Base-by-base conservation (phyloP, 2,888 invertebrate genomes). In the Drosophila tripunctata region DNA sequence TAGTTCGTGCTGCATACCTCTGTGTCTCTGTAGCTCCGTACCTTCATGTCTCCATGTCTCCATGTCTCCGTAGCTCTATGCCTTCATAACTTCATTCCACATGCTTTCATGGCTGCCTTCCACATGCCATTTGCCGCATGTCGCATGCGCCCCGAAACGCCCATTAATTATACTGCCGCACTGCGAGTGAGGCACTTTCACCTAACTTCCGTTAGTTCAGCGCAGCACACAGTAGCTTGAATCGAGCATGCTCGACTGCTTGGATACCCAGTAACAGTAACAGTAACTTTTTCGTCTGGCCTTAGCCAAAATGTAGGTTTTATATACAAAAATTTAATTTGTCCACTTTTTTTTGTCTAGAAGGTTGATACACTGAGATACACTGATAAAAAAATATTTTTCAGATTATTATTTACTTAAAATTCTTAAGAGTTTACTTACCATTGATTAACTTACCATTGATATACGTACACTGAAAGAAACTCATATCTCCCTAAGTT, bases 81-180 rank as follows among this genome's bases (percentile, higher is more conserved):
- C 4, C 22, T 22, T n/a, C n/a, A n/a, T n/a, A n/a, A n/a, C 24
- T 10, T 27, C n/a, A n/a, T 27, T 27, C 27, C 8, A 27, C 27
- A 10, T 27, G 27, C 27, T 27, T 27, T 27, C n/a, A n/a, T 27
- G 8, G 10, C 24, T 8, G 24, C 10, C 10, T 10, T 1, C 15
- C 15, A 1, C 19, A 12, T 48, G 60, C 14, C 35, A 30, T 31
- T 36, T 54, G 58, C 60, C 45, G 21, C 62, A 63, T 61, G 72
- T 69, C 61, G 55, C 61, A 71, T 69, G 65, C 75, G 71, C 83
- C 68, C 85, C 79, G 84, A 72, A 67, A 80, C 65, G 75, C 65
- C 85, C 80, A 80, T 80, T 80, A 80, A 80, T 80, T 80, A 80
- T 84, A 84, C 82, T 80, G 85, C 72, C 85, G 72, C 79, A 84